Base-by-base conservation (phyloP, 2,888 invertebrate species). In the Mythimna ferrago region DNA sequence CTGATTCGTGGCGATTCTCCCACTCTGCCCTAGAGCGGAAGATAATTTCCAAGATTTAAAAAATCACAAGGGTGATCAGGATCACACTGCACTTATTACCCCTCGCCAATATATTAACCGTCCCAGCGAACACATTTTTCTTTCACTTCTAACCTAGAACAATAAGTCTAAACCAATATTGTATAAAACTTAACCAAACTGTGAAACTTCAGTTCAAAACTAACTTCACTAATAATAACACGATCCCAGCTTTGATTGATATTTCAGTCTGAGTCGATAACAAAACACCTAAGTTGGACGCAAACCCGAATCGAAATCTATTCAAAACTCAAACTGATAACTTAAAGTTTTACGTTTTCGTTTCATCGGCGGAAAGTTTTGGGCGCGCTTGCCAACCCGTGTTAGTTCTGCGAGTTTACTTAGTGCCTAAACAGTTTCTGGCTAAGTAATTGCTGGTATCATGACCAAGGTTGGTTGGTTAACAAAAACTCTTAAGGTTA, bases 301-400 rank as follows among this genome's bases (percentile, higher is more conserved):
- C 68, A 70, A 81, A 78, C 82, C 67, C 84, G 71, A 76, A 80
- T 84, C 81, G 77, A 76, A 86, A 83, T 81, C 74, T 80, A 83
- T 82, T 83, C 76, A 78, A 82, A 85, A 83, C 80, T 81, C 83
- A 81, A 83, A 85, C 71, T 78, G 78, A 81, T 83, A 86, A 85
- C 87, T 70, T 71, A 65, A 86, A 87, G 76, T 86, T 85, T 87
- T 85, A 86, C 82, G 82, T 87, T 87, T 86, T 86, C 83, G 83
- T 86, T 79, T 86, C 83, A 83, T 81, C 75, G 72, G 70, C 57
- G 57, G 58, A 76, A 84, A 86, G 82, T 86, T 87, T 82, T 66
- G 78, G 81, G 73, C 58, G 71, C 69, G 72, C 66, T 86, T 82
- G 86, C 87, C 87, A 86, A 87, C 71, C 81, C 68, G 60, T 62